Evolutionary conservation across 1,140 invertebrate genomes (phyloP), one percentile per base, ranked within the genome.

Genomic region (Hyphantria cunea): DNA sequence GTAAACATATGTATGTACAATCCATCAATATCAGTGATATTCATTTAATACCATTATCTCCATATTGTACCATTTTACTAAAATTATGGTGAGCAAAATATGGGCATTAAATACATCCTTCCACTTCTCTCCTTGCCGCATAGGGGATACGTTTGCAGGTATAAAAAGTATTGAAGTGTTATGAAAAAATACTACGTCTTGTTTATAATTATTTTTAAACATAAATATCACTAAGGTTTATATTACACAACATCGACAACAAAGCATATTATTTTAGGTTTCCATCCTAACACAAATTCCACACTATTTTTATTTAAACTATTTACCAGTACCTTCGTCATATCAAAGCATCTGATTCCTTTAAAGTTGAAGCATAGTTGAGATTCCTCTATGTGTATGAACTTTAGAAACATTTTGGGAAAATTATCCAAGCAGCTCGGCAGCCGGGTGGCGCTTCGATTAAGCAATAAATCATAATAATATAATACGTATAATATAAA

Each of bases 381-480:
- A 78, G 86, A 89, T 87, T 84, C 84, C 80, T 84, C 42, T 71
- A 73, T 76, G 69, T 76, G 74, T 63, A 70, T 71, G 75, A 80
- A 80, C 67, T 76, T 79, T 71, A 70, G 76, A 71, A 80, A 83
- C 82, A 83, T 86, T 84, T 69, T 73, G 61, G 66, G 66, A 75
- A 84, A 85, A 86, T 84, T 86, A 81, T 76, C 47, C 42, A 71
- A 71, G 75, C 69, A 58, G 64, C 68, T 74, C 50, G 66, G 58
- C 60, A 41, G 54, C 52, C 51, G 41, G 67, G 69, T 65, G 75
- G 70, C 62, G 73, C 81, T 78, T 76, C 82, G 80, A 87, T 86
- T 85, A 76, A 87, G 83, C 70, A 82, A 86, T 89, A 87, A 89
- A 89, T 89, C 84, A 89, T 82, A 84, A 84, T 80, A 84, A 82